A percentile compares a stretch with the other conserved stretches of the same genome.
Evolutionary conservation across 2,797 vertebrate genomes (phyloP).

Genomic region (Darevskia nairensis): DNA sequence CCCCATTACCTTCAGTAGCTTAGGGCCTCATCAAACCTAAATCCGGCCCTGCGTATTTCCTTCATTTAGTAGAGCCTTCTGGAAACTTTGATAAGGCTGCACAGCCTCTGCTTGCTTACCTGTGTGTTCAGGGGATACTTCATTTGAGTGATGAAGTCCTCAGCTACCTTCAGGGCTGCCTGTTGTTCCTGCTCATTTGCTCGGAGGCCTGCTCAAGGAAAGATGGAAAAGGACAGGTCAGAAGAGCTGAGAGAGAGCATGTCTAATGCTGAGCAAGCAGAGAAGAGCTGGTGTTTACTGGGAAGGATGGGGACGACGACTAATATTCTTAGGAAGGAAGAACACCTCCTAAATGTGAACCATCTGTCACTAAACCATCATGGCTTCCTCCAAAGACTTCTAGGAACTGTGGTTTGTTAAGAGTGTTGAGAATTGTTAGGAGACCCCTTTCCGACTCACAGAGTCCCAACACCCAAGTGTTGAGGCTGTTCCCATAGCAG

Average conservation of each 20-base stretch:
- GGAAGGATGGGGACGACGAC: neutral
- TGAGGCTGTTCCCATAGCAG: neutral
- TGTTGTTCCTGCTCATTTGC: conserved; percentile 73
- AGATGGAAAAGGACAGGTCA: neutral
- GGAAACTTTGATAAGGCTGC: neutral
- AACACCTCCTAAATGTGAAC: neutral
- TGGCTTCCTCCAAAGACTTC: no score
- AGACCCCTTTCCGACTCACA: no score
- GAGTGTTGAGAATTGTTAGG: no score
- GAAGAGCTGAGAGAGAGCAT: neutral
- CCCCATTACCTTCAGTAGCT: no score
- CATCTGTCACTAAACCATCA: no score
- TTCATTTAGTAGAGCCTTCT: neutral
- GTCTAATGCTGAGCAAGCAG: neutral
- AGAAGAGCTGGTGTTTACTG: neutral
- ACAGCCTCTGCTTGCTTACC: conserved; percentile 54
- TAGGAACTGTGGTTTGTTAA: no score
- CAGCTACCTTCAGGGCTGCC: conserved; percentile 67
- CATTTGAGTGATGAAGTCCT: conserved; percentile 75
- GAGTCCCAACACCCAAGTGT: no score
- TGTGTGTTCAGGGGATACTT: conserved; percentile 70
- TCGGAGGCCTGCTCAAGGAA: conserved; percentile 52
- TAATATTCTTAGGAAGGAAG: neutral
- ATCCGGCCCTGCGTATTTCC: neutral
- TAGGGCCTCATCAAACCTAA: no score